Percentiles rank a stretch among this genome's conserved stretches.
Conservation (phyloP, 2,888 invertebrate species). For the Pherbina coryleti region DNA sequence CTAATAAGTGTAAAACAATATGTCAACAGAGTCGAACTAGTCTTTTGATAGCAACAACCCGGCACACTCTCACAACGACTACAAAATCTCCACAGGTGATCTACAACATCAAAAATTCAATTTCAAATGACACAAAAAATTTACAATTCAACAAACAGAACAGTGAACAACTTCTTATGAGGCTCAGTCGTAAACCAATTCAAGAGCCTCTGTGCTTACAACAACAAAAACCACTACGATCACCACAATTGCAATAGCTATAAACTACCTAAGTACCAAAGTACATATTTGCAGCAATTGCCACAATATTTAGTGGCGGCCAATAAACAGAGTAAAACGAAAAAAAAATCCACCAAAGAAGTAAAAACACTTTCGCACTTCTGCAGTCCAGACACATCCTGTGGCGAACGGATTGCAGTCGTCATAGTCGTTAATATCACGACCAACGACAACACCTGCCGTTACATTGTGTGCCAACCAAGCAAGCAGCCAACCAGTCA, state of each 20-base stretch:
- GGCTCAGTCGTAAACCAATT: background rate
- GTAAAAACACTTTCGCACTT: constrained; percentile 33
- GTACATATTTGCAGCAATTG: constrained; percentile 17
- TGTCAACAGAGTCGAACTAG: constrained; percentile 6
- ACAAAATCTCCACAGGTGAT: constrained; percentile 28
- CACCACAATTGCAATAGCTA: constrained; percentile 21
- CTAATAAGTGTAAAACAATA: background rate
- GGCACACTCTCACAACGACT: background rate
- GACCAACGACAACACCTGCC: constrained; percentile 31
- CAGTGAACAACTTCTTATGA: background rate
- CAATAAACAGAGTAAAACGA: background rate
- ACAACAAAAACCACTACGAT: constrained; percentile 11
- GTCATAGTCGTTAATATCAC: background rate
- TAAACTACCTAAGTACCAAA: constrained; percentile 17
- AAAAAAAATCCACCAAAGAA: background rate
- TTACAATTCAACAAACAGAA: background rate
- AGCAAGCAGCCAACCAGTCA: background rate
- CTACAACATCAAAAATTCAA: background rate
- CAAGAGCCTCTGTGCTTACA: background rate
- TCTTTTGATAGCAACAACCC: background rate
- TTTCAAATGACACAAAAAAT: background rate
- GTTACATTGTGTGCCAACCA: constrained; percentile 2
- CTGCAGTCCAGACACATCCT: constrained; percentile 31
- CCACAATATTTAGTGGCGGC: constrained; percentile 9
- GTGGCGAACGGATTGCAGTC: constrained; percentile 33